Base-by-base conservation (phyloP, 2,888 invertebrate species). In the Odontothrips loti region DNA sequence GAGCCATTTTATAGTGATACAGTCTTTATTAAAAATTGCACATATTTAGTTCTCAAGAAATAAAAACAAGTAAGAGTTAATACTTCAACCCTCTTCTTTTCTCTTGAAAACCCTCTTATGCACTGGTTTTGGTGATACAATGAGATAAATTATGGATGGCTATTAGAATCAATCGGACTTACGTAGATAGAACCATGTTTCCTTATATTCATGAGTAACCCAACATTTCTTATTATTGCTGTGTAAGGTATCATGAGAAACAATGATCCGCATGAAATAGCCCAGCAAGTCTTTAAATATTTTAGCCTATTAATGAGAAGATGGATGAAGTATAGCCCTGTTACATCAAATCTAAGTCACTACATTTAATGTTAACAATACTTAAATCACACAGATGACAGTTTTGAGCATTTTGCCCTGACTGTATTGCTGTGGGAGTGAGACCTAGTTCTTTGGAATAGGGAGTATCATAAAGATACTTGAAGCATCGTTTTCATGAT, bases 21-120 rank as follows among this genome's bases (percentile, higher is more conserved):
- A 75, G 68, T 75, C 68, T 75, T 75, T 75, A 75, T 75, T 75
- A 27, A 75, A 75, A 75, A 75, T 75, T 75, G 68, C 68, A 75
- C 68, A 75, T 75, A 23, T 27, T 23, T 23, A 27, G 68, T 27
- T 75, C 23, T 75, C 68, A 75, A 75, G 27, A 68, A 68, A 68
- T 23, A 68, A 27, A 75, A 75, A 27, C n/a, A 27, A n/a, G 58
- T 58, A 58, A 10, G 23, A 75, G 68, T 27, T 9, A 12, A 27
- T 75, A 75, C 27, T 75, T 75, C 68, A 75, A 75, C 27, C 68
- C 23, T 27, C 68, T 75, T 58, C 58, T 15, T 58, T 58, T 58
- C 2, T 58, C 58, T 58, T 58, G 34, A 43, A 43, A 43, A 43
- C 58, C 58, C 58, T 58, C 20, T 15, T 15, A 58, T 58, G 58